These are phyloP conservation scores for Anastrepha ludens DNA, from an alignment of 1,140 invertebrate genomes.

Conservation along the genomic window DNA sequence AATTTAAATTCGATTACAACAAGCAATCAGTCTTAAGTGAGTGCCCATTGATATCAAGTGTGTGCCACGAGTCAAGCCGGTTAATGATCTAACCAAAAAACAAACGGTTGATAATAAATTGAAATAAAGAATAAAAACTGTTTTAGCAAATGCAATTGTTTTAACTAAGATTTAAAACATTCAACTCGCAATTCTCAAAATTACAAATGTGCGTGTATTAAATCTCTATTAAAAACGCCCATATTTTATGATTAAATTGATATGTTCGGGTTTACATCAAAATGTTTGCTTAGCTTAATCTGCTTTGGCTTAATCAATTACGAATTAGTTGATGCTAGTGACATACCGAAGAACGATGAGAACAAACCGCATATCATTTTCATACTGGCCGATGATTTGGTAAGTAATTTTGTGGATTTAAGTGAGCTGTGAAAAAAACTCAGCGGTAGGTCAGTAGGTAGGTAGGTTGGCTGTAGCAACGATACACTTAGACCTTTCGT, in stretches of 20 bases:
- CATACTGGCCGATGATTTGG: constrained; percentile 79
- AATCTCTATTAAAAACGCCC: too few species aligned
- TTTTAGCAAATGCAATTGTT: neutral
- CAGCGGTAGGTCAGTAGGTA: too few species aligned
- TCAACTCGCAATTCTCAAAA: too few species aligned
- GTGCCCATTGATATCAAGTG: neutral
- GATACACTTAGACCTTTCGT: too few species aligned
- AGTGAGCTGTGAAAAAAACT: neutral
- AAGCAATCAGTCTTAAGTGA: neutral
- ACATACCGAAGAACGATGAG: neutral
- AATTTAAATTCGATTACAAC: neutral
- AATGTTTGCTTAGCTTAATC: neutral
- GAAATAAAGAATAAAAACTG: neutral
- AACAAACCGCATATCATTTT: constrained; percentile 77
- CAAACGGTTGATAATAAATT: neutral
- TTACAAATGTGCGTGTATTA: too few species aligned
- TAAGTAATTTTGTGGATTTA: constrained; percentile 63
- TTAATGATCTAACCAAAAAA: constrained; percentile 4
- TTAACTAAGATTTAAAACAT: neutral
- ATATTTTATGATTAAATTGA: neutral
- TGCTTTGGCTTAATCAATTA: neutral
- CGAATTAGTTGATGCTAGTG: neutral
- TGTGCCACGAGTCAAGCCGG: neutral
- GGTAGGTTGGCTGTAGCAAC: too few species aligned
- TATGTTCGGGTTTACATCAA: neutral